These are phyloP conservation scores for Romanomermis culicivorax DNA, from an alignment of 2,888 invertebrate genomes.

Conservation along the genomic window DNA sequence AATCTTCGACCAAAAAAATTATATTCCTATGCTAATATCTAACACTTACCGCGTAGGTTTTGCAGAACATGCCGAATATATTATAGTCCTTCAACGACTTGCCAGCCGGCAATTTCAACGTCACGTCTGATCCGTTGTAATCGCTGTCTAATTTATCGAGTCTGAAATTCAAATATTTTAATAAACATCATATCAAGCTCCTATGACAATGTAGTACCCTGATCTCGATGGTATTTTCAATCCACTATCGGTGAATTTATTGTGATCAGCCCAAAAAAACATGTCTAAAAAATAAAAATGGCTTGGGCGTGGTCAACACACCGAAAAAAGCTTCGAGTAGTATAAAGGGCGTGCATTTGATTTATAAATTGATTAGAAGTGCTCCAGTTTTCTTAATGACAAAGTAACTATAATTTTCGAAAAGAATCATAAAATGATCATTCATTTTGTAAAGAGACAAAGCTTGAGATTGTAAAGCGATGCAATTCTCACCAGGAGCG, in stretches of 20 bases:
- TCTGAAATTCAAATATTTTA: not conserved
- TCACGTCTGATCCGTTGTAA: not conserved
- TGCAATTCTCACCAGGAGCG: not conserved
- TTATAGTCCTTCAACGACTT: not conserved
- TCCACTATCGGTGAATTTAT: not conserved
- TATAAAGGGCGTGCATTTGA: no score
- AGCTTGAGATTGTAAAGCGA: no score
- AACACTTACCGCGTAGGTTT: not conserved
- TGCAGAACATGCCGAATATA: not conserved
- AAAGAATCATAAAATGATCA: no score
- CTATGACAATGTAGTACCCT: not conserved
- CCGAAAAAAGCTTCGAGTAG: no score
- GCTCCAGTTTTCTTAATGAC: no score
- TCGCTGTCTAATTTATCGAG: not conserved
- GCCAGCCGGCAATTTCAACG: not conserved
- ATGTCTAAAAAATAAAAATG: not conserved
- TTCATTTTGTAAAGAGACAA: no score
- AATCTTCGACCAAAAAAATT: no score
- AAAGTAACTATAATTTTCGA: no score
- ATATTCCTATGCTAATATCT: no score
- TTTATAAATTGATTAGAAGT: no score
- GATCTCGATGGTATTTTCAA: not conserved
- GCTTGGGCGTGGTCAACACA: no score
- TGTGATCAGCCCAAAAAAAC: not conserved
- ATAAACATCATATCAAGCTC: not conserved